Conservation (phyloP, 1,140 invertebrate genomes). For the Hypsibius dujardini region DNA sequence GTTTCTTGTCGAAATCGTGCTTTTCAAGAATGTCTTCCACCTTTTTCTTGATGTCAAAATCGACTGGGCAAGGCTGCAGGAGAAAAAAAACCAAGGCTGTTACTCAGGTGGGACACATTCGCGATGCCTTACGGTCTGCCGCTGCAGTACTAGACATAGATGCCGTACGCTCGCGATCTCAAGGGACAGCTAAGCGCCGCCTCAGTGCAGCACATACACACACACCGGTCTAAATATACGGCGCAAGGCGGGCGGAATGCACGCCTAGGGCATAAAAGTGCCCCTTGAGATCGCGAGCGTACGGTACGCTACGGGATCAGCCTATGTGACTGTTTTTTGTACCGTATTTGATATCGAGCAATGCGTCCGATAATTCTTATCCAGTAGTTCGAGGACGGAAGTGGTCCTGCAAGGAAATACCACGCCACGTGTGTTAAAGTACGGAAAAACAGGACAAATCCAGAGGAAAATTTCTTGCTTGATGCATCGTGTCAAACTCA, state of each 20-base stretch:
- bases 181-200: neutral
- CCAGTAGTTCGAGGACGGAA: slow-evolving; percentile 57
- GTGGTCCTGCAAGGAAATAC: slow-evolving; percentile 39
- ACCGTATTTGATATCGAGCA: slow-evolving; percentile 72
- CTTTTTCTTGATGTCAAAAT: slow-evolving; percentile 70
- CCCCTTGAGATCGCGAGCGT: neutral
- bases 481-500: neutral
- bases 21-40: slow-evolving; percentile 53
- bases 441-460: slow-evolving; percentile 16
- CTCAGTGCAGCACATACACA: neutral
- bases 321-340: slow-evolving; percentile 26
- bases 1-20: slow-evolving; percentile 47
- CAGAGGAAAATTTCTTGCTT: slow-evolving; percentile 15
- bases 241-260: slow-evolving; percentile 14
- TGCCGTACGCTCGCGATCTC: too few relatives aligned
- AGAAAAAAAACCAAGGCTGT: slow-evolving; percentile 21
- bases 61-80: slow-evolving; percentile 51
- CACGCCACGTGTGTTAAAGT: neutral
- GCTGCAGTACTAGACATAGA: too few relatives aligned
- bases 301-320: neutral
- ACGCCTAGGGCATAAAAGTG: neutral
- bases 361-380: slow-evolving; percentile 77
- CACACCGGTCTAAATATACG: neutral
- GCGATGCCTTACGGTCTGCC: too few relatives aligned
- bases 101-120: neutral